A percentile compares a stretch with the other conserved stretches of the same genome.
These are phyloP conservation scores for Thaumatotibia leucotreta DNA, from an alignment of 1,140 invertebrate species.

Conservation along the genomic window DNA sequence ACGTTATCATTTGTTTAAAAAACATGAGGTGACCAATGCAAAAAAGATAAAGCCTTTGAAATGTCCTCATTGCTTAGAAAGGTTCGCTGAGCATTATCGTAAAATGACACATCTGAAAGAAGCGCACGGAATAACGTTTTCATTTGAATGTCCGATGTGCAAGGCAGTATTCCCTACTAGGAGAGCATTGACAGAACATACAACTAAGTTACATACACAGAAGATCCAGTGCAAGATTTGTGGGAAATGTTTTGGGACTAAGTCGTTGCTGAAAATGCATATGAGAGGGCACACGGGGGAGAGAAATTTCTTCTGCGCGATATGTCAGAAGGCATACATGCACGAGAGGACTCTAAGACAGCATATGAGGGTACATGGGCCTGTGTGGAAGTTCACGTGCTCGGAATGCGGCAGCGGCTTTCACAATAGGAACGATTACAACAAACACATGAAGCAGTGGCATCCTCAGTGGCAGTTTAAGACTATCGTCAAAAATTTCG, in stretches of 20 bases:
- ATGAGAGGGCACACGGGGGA: constrained; percentile 83
- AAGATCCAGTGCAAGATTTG: constrained; percentile 77
- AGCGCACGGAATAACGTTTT: constrained; percentile 58
- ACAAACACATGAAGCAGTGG: constrained; percentile 67
- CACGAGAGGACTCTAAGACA: constrained; percentile 83
- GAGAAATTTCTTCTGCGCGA: constrained; percentile 77
- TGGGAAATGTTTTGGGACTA: constrained; percentile 75
- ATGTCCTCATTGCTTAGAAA: constrained; percentile 64
- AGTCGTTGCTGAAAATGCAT: constrained; percentile 82
- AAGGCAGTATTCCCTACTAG: constrained; percentile 50
- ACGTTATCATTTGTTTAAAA: constrained; percentile 57
- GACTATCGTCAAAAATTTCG: constrained; percentile 50
- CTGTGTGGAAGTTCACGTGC: constrained; percentile 75
- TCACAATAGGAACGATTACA: constrained; percentile 58
- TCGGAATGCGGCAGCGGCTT: constrained; percentile 76
- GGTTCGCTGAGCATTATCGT: constrained; percentile 61
- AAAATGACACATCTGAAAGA: constrained; percentile 68
- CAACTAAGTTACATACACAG: constrained; percentile 74
- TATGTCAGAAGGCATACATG: constrained; percentile 80
- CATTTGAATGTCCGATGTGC: constrained; percentile 56
- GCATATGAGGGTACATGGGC: constrained; percentile 81
- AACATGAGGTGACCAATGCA: constrained; percentile 49
- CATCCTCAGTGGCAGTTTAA: constrained; percentile 63
- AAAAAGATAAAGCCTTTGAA: constrained; percentile 60
- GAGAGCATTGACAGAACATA: constrained; percentile 62